phyloP scores from a whole-genome alignment of 2,113 vertebrate species.

The Planiliza haematocheilus region DNA sequence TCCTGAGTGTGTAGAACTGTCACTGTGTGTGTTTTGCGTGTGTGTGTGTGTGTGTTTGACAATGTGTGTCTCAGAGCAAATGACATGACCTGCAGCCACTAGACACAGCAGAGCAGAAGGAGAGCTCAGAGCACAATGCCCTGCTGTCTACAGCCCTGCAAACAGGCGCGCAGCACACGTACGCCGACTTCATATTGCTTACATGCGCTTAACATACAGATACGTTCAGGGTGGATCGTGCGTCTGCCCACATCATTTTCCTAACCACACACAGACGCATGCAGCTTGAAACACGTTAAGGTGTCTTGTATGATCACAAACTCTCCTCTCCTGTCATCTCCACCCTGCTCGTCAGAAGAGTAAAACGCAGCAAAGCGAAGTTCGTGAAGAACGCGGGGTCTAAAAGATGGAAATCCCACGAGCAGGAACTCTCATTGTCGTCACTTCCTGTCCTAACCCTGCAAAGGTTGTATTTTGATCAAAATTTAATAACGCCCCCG shows the following conservation, averaged over 20 bases:
- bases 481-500: constrained; percentile 54
- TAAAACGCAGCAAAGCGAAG: constrained; percentile 36
- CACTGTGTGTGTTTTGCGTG: constrained; percentile 34
- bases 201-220: constrained; percentile 33
- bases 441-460: constrained; percentile 62
- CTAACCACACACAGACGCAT: constrained; percentile 30
- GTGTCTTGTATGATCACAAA: constrained; percentile 32
- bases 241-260: constrained; percentile 20
- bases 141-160: constrained; percentile 53
- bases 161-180: constrained; percentile 22
- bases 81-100: constrained; percentile 67
- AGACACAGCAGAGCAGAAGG: constrained; percentile 57
- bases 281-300: constrained; percentile 26
- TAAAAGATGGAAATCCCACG: constrained; percentile 63
- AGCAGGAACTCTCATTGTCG: constrained; percentile 61
- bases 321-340: constrained; percentile 36
- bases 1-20: constrained; percentile 48
- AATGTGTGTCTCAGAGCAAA: constrained; percentile 50
- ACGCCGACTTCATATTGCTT: constrained; percentile 24
- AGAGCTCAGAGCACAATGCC: constrained; percentile 29
- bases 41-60: constrained; percentile 30
- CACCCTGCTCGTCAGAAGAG: constrained; percentile 56
- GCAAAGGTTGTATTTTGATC: constrained; percentile 60
- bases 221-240: constrained; percentile 36
- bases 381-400: constrained; percentile 50